A percentile compares a stretch with the other conserved stretches of the same genome.
These are phyloP conservation scores for Monoplex corrugatus DNA, from an alignment of 2,888 invertebrate genomes.

Conservation along the genomic window DNA sequence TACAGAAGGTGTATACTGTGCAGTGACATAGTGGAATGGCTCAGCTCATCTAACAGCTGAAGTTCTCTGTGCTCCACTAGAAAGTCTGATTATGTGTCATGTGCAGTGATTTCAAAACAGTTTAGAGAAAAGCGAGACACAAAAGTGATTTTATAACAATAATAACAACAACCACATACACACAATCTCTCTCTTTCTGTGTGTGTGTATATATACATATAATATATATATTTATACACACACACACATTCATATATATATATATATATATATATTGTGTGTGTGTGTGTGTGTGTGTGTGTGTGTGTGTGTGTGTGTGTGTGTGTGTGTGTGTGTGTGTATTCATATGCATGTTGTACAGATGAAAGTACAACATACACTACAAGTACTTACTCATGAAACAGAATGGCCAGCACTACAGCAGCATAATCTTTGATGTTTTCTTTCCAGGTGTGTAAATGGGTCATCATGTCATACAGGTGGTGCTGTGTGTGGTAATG, in stretches of 20 bases:
- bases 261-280: neutral
- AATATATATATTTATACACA: too few relatives aligned
- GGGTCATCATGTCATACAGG: slow-evolving; percentile 82
- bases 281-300: neutral
- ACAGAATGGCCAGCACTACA: slow-evolving; percentile 84
- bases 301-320: neutral
- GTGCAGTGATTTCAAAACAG: too few relatives aligned
- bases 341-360: neutral
- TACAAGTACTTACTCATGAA: slow-evolving; percentile 84
- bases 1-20: too few relatives aligned
- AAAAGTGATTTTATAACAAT: too few relatives aligned
- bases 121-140: too few relatives aligned
- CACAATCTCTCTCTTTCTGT: neutral
- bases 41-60: too few relatives aligned
- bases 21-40: too few relatives aligned
- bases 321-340: neutral
- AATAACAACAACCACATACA: too few relatives aligned
- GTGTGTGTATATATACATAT: neutral
- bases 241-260: too few relatives aligned
- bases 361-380: neutral
- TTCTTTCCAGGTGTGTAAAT: slow-evolving; percentile 81
- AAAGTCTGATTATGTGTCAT: too few relatives aligned
- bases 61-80: too few relatives aligned
- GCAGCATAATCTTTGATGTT: slow-evolving; percentile 85
- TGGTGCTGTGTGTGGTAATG: slow-evolving; percentile 84